Base-by-base conservation (phyloP, 2,888 invertebrate genomes). In the Malachius bipustulatus region DNA sequence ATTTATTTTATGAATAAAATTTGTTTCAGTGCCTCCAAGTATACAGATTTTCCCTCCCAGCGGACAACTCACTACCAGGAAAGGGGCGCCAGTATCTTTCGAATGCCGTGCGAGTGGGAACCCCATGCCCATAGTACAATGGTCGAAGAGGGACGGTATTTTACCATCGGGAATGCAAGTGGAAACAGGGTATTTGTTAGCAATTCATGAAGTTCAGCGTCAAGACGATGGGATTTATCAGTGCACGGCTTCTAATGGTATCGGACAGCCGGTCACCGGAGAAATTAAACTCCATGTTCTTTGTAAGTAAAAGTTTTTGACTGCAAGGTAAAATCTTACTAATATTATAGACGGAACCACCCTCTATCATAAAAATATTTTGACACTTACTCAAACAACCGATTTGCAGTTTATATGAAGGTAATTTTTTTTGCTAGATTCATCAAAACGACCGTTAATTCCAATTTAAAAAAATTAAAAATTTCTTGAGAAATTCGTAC, bases 191-290 rank as follows among this genome's bases (percentile, higher is more conserved):
- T 57, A 60, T 27, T 48, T 59, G 12, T 48, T 67, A 15, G 59
- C 62, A 14, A 52, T 67, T 32, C 51, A 56, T 16, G 57, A 60
- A 12, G 58, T 61, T 2, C 60, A 60, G 41, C 47, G 62, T 29
- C 59, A 63, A 37, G 63, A 70, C 46, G 57, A 61, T 4, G 70
- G 70, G 4, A 47, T 55, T 3, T 70, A 69, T 47, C 64, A 66
- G 39, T 70, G 70, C 42, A 60, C 61, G 2, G 69, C 67, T 6
- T 60, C 63, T 8, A 70, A 69, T 45, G 63, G 62, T 3, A 59
- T 65, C 13, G 68, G 67, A 14, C 57, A 62, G 40, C 63, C 66
- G 2, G 62, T 59, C 8, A 58, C 58, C 16, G 59, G 59, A 9
- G 62, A 61, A 41, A 55, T 64, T 9, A 55, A 55, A 42, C 47